A percentile compares a stretch with the other conserved stretches of the same genome.
These are phyloP conservation scores for Scomber japonicus DNA, from an alignment of 2,113 vertebrate species.

Conservation along the genomic window DNA sequence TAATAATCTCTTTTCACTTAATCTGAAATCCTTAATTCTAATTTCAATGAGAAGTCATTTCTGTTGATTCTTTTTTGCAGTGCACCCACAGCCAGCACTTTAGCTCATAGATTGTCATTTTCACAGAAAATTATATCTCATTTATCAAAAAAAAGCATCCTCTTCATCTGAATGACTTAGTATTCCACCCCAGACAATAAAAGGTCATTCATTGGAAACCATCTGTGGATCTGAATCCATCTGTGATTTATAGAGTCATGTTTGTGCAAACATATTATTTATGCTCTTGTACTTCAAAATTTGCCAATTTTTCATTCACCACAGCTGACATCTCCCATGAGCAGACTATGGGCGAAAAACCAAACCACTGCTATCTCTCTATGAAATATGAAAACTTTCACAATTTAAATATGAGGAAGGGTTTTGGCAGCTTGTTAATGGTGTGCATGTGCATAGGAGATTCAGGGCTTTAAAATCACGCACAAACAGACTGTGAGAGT, in stretches of 20 bases:
- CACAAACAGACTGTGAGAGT: no score
- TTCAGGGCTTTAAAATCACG: no score
- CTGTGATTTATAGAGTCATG: slow-evolving; percentile 8
- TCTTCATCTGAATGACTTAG: not conserved
- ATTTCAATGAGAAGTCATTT: not conserved
- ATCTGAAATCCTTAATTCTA: not conserved
- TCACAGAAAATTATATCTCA: slow-evolving; percentile 20
- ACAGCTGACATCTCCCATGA: slow-evolving; percentile 22
- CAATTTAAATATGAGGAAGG: slow-evolving; percentile 27
- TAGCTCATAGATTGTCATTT: slow-evolving; percentile 13
- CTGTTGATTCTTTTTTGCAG: slow-evolving; percentile 20
- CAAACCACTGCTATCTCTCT: not conserved
- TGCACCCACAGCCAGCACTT: slow-evolving; percentile 17
- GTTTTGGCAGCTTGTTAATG: slow-evolving; percentile 5
- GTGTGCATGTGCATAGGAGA: not conserved
- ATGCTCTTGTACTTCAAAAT: not conserved
- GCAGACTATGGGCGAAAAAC: not conserved
- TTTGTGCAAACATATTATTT: slow-evolving; percentile 22
- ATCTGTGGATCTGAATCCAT: not conserved
- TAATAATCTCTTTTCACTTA: no score
- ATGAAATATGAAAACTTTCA: slow-evolving; percentile 2
- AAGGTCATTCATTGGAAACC: not conserved
- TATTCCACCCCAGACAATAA: slow-evolving; percentile 2
- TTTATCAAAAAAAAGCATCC: slow-evolving; percentile 12
- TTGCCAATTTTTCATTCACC: slow-evolving; percentile 16